Conservation (phyloP, 2,888 invertebrate species). For the Fabriciana adippe region DNA sequence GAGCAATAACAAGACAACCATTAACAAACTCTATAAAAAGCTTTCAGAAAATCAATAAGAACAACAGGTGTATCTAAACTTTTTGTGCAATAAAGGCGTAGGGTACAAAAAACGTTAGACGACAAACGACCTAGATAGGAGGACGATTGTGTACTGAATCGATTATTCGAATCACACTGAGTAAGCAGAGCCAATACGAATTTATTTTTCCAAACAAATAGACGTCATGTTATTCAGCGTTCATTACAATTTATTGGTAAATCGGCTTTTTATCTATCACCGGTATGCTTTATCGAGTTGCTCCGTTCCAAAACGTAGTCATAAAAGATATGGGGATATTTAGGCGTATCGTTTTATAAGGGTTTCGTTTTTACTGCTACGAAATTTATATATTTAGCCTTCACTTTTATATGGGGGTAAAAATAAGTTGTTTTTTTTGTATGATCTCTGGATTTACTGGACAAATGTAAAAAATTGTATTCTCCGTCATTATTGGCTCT, state of each 20-base stretch:
- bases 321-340: slow-evolving; percentile 7
- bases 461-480: too few species aligned
- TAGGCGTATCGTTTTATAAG: slow-evolving; percentile 1
- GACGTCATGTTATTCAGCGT: slow-evolving; percentile 19
- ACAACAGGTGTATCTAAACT: slow-evolving; percentile 17
- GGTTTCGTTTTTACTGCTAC: not conserved
- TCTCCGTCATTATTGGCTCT: too few species aligned
- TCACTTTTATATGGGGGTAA: not conserved
- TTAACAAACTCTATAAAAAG: not conserved
- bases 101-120: slow-evolving; percentile 11
- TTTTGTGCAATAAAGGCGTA: slow-evolving; percentile 13
- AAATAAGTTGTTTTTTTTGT: too few species aligned
- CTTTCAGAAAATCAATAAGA: slow-evolving; percentile 4
- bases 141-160: slow-evolving; percentile 11
- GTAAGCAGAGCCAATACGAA: slow-evolving; percentile 19
- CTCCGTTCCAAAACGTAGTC: slow-evolving; percentile 4
- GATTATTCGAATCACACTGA: slow-evolving; percentile 19
- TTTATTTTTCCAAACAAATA: slow-evolving; percentile 20
- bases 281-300: slow-evolving; percentile 15
- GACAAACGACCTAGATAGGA: slow-evolving; percentile 16
- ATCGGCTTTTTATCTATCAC: slow-evolving; percentile 23
- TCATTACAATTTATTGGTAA: slow-evolving; percentile 30
- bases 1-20: not conserved
- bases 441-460: too few species aligned
- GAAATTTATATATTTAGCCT: not conserved